A percentile compares a stretch with the other conserved stretches of the same genome.
These are phyloP conservation scores for Cynopterus brachyotis DNA, from an alignment of 2,113 vertebrate genomes.

Conservation along the genomic window DNA sequence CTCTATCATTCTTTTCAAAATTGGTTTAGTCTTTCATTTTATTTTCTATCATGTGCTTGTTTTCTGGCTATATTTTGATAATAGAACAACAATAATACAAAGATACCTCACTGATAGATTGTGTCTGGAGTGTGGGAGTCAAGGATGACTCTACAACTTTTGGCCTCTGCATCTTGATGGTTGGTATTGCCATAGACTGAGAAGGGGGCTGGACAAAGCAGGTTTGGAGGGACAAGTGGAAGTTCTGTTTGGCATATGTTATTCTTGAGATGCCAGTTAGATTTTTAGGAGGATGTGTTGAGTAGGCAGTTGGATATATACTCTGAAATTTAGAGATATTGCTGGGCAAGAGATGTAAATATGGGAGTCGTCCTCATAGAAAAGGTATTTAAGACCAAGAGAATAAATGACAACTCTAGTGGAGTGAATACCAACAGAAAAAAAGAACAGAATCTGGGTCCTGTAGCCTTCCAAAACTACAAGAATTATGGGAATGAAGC, in stretches of 20 bases:
- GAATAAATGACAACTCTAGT: not conserved
- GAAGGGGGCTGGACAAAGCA: not conserved
- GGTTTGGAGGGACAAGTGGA: not conserved
- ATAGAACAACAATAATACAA: not conserved
- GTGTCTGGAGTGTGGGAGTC: not conserved
- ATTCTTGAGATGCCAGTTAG: not conserved
- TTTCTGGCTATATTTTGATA: not conserved
- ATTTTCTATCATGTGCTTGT: not conserved
- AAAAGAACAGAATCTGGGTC: not conserved
- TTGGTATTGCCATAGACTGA: not conserved
- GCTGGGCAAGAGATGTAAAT: not conserved
- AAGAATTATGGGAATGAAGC: not conserved
- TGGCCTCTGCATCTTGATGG: not conserved
- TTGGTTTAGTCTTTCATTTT: not conserved
- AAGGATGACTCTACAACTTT: not conserved
- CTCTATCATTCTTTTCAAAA: not conserved
- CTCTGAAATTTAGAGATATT: not conserved
- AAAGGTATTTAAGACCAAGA: not conserved
- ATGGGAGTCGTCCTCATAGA: not conserved
- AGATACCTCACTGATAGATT: not conserved
- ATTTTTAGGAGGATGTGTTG: not conserved
- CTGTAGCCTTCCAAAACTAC: not conserved
- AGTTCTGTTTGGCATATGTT: not conserved
- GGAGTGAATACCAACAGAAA: not conserved
- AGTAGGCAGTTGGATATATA: not conserved